Evolutionary conservation across 2,888 invertebrate species (phyloP).

Genomic region (Eilema sororculum): DNA sequence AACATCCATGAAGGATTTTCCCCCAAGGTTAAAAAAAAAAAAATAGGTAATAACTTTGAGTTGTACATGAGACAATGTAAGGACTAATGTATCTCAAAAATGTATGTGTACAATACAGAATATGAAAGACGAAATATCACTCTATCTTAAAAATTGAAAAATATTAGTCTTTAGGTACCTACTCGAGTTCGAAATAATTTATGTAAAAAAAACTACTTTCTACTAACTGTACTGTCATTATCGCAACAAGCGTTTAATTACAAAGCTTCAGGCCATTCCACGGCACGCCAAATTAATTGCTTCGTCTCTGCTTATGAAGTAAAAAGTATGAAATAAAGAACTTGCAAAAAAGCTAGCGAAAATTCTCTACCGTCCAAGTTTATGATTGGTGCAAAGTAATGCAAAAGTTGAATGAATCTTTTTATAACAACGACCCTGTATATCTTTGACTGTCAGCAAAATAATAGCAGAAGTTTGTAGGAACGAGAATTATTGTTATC

Average conservation of each 20-base stretch:
- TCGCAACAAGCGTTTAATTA: slow-evolving; percentile 23
- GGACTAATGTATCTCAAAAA: neutral
- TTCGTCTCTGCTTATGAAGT: slow-evolving; percentile 27
- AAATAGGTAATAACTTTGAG: neutral
- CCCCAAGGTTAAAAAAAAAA: too few relatives aligned
- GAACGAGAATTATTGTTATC: neutral
- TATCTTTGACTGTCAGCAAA: slow-evolving; percentile 4
- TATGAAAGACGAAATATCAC: neutral
- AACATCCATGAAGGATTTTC: too few relatives aligned
- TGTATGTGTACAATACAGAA: too few relatives aligned
- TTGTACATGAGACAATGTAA: neutral
- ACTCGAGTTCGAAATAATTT: neutral
- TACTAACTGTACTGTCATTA: neutral
- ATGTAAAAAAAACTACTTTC: neutral
- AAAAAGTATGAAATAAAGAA: slow-evolving; percentile 40
- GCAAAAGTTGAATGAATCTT: slow-evolving; percentile 28
- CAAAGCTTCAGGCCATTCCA: slow-evolving; percentile 20
- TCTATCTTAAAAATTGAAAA: neutral
- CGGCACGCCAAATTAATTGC: slow-evolving; percentile 33
- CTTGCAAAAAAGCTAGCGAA: slow-evolving; percentile 39
- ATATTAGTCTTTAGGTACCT: neutral
- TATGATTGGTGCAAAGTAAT: slow-evolving; percentile 48
- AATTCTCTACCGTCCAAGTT: slow-evolving; percentile 35
- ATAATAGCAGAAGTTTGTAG: neutral
- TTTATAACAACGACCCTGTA: slow-evolving; percentile 9